Conservation (phyloP, 2,113 vertebrate species). For the Muntiacus muntjak region DNA sequence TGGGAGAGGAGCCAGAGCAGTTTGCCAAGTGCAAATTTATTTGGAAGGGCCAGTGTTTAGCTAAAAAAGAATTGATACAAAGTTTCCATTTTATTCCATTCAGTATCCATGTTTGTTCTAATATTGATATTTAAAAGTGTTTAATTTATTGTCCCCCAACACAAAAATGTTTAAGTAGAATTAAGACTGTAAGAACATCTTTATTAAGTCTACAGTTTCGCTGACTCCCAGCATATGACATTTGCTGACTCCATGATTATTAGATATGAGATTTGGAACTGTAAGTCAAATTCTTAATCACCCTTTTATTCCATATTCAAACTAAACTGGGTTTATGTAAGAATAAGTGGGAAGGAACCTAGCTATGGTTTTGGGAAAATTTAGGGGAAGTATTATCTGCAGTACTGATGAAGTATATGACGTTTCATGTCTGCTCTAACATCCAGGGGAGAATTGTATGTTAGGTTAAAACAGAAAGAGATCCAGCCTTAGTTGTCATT, state of each 20-base stretch:
- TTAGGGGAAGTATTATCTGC: neutral
- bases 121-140: neutral
- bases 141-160: neutral
- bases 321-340: neutral
- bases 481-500: neutral
- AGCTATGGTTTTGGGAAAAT: neutral
- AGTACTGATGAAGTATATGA: neutral
- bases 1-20: neutral
- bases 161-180: neutral
- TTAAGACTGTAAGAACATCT: neutral
- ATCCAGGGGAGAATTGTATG: neutral
- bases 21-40: neutral
- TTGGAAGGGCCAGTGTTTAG: conserved; percentile 10
- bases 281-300: neutral
- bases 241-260: neutral
- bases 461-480: neutral
- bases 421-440: neutral
- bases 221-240: neutral
- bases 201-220: neutral
- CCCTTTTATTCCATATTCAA: neutral
- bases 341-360: neutral
- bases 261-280: neutral
- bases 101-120: neutral
- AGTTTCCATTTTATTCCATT: neutral
- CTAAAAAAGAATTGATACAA: neutral